These are phyloP conservation scores for Protaetia brevitarsis DNA, from an alignment of 1,140 invertebrate genomes.

Conservation along the genomic window DNA sequence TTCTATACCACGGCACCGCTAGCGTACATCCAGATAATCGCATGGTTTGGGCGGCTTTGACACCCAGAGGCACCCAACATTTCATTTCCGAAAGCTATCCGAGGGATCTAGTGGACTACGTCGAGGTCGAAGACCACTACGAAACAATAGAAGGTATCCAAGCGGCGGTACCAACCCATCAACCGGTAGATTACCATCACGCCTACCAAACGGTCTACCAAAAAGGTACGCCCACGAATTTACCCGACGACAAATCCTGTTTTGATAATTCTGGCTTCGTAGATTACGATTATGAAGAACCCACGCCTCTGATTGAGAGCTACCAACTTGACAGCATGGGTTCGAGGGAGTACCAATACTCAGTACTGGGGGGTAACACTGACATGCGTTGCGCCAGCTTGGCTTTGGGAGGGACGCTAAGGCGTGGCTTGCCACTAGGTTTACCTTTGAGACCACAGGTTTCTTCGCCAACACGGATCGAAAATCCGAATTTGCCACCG, in stretches of 20 bases:
- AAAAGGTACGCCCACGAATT: conserved; percentile 37
- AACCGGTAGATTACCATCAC: conserved; percentile 30
- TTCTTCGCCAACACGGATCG: conserved; percentile 74
- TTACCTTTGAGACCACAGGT: conserved; percentile 54
- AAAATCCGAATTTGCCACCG: conserved; percentile 74
- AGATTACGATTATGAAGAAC: conserved; percentile 71
- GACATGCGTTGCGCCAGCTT: conserved; percentile 46
- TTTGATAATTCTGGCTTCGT: conserved; percentile 69
- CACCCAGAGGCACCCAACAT: conserved; percentile 71
- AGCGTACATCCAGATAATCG: conserved; percentile 54
- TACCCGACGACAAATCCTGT: neutral
- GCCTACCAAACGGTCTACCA: conserved; percentile 34
- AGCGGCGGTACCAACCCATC: conserved; percentile 51
- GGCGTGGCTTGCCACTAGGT: conserved; percentile 43
- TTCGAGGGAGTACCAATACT: conserved; percentile 34
- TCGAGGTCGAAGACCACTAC: conserved; percentile 68
- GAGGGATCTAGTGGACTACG: conserved; percentile 47
- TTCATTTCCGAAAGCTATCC: conserved; percentile 64
- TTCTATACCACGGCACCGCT: conserved; percentile 40
- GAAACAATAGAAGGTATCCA: conserved; percentile 66
- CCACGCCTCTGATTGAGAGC: conserved; percentile 68
- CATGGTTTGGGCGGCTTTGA: conserved; percentile 80
- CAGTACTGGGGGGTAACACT: conserved; percentile 37
- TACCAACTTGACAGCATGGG: conserved; percentile 60
- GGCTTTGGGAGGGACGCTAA: conserved; percentile 27